Evolutionary conservation across 2,888 invertebrate species (phyloP), one percentile per base, ranked within the genome.

Genomic region (Syrista parreyssii): DNA sequence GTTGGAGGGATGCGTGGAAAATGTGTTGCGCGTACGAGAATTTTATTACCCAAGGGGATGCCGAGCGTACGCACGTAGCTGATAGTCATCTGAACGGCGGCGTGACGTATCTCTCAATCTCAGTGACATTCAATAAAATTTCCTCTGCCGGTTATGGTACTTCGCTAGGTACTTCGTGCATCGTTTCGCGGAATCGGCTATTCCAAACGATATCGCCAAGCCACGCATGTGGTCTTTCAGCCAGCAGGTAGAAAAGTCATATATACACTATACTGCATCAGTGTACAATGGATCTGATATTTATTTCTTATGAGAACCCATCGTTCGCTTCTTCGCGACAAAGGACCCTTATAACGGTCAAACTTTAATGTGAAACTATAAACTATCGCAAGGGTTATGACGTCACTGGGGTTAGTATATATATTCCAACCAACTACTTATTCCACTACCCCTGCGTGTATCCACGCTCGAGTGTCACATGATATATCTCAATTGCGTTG

Each of bases 11-110:
- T 76, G 74, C 77, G 78, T 79, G 80, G 77, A 68, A 76, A 81
- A 80, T 80, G 79, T 75, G 72, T 76, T 75, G 78, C 74, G 80
- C 78, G 78, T 78, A 81, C 76, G 82, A 84, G 80, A 82, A 83
- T 86, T 88, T 88, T 84, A 86, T 87, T 86, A 84, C 82, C 84
- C 81, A 75, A 77, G 78, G 80, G 79, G 78, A 75, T 78, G 34
- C 71, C 12, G 68, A 77, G 75, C 75, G 33, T 76, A 84, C 81
- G 78, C 33, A 30, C 35, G n/a, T 31, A 31, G 34, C n/a, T 55
- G 33, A 55, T 69, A 11, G 69, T 74, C 74, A 75, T 68, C 68
- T 73, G 68, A 55, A 55, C 55, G 55, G 55, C 23, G 55, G 55
- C 55, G 55, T 55, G 55, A 55, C 55, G 55, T 55, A 55, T 55